Base-by-base conservation (phyloP, 2,113 vertebrate genomes). In the Mola mola region DNA sequence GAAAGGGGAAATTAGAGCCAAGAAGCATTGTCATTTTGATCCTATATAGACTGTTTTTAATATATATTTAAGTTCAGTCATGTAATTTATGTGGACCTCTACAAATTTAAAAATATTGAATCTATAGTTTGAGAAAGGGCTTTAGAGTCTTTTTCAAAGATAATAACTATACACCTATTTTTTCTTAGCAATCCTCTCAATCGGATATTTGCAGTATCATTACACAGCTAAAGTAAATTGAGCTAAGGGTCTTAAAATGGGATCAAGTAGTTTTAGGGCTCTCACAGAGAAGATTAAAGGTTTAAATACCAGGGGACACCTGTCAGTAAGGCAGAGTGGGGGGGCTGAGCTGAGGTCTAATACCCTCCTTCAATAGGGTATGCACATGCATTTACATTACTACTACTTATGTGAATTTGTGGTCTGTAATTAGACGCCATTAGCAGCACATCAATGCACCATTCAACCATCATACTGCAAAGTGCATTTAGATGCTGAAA, bases 271-370 rank as follows among this genome's bases (percentile, higher is more conserved):
- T 70, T 81, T 52, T 52, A 72, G 61, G 58, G 58, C 61, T 64
- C 80, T 68, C 49, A 43, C 43, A 67, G 71, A 56, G 69, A 33
- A 79, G 81, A 85, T 86, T 78, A 84, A 70, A 82, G 67, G 72
- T 57, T 46, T 46, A 75, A 83, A 60, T 52, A 76, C 61, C 61
- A 29, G 24, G 56, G 59, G 76, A 82, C 44, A 81, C 47, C 55
- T 73, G 76, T 69, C 41, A 71, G 78, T 69, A 49, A 24, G 55
- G 31, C 36, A 17, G 37, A 67, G 44, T 24, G 19, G 50, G 33
- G 26, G 47, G 47, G 28, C 60, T 46, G 31, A 62, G 60, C 22
- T 57, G 49, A 72, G 29, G 36, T 34, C 44, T 58, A 24, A 78
- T 67, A 61, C 61, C 65, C 31, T 60, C 28, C 51, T 42, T 64